A percentile compares a stretch with the other conserved stretches of the same genome.
phyloP scores from a whole-genome alignment of 1,140 invertebrate genomes.

The Bombyx mori region DNA sequence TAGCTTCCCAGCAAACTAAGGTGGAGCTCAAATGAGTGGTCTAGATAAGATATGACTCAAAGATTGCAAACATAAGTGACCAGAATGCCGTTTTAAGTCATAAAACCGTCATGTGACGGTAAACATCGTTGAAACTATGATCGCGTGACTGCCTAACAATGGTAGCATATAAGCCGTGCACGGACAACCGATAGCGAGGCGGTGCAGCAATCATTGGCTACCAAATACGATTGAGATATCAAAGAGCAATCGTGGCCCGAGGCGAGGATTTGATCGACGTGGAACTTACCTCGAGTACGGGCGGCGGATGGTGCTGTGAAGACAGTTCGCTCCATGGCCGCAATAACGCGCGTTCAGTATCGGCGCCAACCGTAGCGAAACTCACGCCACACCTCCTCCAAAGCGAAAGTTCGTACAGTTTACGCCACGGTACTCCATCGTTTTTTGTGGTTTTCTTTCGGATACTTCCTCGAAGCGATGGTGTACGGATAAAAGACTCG shows the following conservation, averaged over 20 bases:
- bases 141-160: too few relatives aligned
- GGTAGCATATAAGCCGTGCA: too few relatives aligned
- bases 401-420: constrained; percentile 71
- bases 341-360: constrained; percentile 55
- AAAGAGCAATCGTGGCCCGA: constrained; percentile 26
- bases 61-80: not conserved
- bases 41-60: constrained; percentile 33
- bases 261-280: constrained; percentile 19
- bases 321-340: constrained; percentile 59
- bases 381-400: constrained; percentile 66
- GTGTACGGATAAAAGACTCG: constrained; percentile 50
- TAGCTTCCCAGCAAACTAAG: constrained; percentile 29
- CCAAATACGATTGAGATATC: constrained; percentile 45
- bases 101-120: too few relatives aligned
- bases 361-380: constrained; percentile 52
- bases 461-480: constrained; percentile 59
- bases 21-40: constrained; percentile 20
- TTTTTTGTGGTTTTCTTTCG: constrained; percentile 47
- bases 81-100: too few relatives aligned
- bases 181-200: constrained; percentile 4
- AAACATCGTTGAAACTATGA: too few relatives aligned
- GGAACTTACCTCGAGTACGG: constrained; percentile 35
- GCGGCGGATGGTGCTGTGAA: constrained; percentile 33
- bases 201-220: constrained; percentile 32
- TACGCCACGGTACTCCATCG: constrained; percentile 68